phyloP scores from a whole-genome alignment of 2,888 invertebrate genomes.

The Protonemura montana region DNA sequence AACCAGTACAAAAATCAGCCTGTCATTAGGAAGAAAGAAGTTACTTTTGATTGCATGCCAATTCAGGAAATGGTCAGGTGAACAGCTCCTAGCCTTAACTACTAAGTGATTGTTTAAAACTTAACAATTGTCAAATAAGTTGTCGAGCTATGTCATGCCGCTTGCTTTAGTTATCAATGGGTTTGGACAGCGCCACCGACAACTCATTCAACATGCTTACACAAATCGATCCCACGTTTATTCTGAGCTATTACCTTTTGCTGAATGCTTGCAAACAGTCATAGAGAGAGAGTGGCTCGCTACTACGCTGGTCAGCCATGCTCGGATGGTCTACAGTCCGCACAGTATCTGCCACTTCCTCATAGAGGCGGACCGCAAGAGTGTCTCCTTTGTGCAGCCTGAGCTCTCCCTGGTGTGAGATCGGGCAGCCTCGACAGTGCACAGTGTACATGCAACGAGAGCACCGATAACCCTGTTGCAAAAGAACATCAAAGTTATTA shows the following conservation, averaged over 20 bases:
- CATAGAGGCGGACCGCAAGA: conserved; percentile 61
- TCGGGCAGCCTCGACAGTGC: conserved; percentile 66
- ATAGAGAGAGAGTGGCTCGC: conserved; percentile 64
- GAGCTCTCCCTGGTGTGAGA: conserved; percentile 60
- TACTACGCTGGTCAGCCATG: conserved; percentile 60
- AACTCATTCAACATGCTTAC: too few species aligned
- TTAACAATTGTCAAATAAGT: too few species aligned
- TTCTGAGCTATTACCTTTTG: conserved; percentile 52
- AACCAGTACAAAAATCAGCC: too few species aligned
- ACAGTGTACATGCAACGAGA: conserved; percentile 66
- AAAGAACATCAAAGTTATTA: conserved; percentile 40
- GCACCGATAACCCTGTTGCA: conserved; percentile 64
- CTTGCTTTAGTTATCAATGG: too few species aligned
- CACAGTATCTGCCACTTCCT: conserved; percentile 54
- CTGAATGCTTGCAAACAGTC: conserved; percentile 71
- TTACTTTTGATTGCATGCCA: too few species aligned
- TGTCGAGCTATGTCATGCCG: too few species aligned
- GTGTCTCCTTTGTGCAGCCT: conserved; percentile 65
- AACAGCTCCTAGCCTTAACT: too few species aligned
- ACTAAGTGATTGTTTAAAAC: too few species aligned
- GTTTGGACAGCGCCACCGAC: too few species aligned
- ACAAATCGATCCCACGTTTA: too few species aligned
- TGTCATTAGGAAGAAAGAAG: too few species aligned
- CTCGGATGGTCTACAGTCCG: conserved; percentile 60
- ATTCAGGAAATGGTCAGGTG: too few species aligned